Percentiles rank a stretch among this genome's conserved stretches.
Conservation (phyloP, 2,888 invertebrate species). For the Scaeva pyrastri region DNA sequence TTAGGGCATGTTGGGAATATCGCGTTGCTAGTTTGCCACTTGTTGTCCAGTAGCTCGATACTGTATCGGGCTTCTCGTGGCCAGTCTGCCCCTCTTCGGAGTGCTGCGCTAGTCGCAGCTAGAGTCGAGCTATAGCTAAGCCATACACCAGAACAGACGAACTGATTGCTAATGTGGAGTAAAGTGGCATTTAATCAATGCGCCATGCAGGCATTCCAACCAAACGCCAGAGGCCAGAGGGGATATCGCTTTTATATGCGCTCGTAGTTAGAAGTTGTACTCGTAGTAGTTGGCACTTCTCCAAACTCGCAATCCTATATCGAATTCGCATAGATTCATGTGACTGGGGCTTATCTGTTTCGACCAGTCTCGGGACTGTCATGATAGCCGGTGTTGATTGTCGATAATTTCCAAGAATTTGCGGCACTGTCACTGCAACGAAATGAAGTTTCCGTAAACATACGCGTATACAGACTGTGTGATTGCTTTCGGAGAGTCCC, state of each 20-base stretch:
- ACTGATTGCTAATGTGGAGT: constrained; percentile 68
- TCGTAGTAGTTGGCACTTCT: too few relatives aligned
- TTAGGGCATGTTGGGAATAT: constrained; percentile 73
- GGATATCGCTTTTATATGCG: constrained; percentile 22
- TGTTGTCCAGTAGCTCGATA: constrained; percentile 4
- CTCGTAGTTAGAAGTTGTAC: background rate
- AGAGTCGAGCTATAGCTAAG: background rate
- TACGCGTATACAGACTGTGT: constrained; percentile 56
- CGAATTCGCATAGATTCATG: constrained; percentile 38
- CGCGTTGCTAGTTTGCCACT: constrained; percentile 51
- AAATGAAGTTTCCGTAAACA: constrained; percentile 73
- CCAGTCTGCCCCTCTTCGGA: constrained; percentile 20
- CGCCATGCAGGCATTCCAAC: constrained; percentile 65
- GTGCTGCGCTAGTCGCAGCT: constrained; percentile 10
- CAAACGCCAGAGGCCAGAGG: constrained; percentile 68
- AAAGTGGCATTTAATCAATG: constrained; percentile 74
- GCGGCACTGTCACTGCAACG: constrained; percentile 69
- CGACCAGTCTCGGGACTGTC: constrained; percentile 60
- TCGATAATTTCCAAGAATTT: constrained; percentile 74
- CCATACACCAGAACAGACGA: too few relatives aligned
- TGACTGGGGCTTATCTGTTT: constrained; percentile 53
- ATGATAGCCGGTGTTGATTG: constrained; percentile 73
- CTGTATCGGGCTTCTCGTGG: background rate
- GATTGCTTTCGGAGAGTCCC: constrained; percentile 32
- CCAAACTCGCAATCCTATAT: too few relatives aligned